Conservation (phyloP, 2,797 vertebrate genomes). For the Sebastes variabilis region DNA sequence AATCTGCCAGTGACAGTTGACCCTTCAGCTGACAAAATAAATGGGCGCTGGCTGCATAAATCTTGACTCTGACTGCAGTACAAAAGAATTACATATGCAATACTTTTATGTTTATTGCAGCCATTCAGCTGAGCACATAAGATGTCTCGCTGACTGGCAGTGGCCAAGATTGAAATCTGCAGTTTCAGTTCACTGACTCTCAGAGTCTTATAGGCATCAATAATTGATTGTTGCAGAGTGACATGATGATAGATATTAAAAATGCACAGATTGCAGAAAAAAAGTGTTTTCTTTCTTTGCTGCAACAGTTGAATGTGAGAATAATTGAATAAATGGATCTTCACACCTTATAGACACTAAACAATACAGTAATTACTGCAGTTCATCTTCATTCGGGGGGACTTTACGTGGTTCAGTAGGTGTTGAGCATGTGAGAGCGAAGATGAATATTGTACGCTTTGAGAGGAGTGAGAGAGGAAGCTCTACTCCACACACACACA, state of each 20-base stretch:
- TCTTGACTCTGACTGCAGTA: background rate
- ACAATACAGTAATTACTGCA: slow-evolving; percentile 58
- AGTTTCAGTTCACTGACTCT: slow-evolving; percentile 20
- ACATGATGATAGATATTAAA: slow-evolving; percentile 18
- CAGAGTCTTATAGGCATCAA: background rate
- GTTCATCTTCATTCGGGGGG: slow-evolving; percentile 69
- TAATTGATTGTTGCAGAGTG: slow-evolving; percentile 13
- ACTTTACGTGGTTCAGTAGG: slow-evolving; percentile 54
- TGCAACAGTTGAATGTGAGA: background rate
- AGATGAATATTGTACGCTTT: slow-evolving; percentile 53
- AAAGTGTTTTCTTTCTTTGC: background rate
- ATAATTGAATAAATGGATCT: slow-evolving; percentile 41
- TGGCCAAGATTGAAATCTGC: slow-evolving; percentile 4
- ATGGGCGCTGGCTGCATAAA: background rate
- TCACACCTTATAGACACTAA: slow-evolving; percentile 47
- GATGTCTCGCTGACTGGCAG: slow-evolving; percentile 1
- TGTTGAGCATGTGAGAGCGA: slow-evolving; percentile 39
- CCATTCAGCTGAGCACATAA: background rate
- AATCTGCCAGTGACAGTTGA: background rate
- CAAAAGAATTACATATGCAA: background rate
- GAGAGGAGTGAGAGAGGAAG: slow-evolving; percentile 5
- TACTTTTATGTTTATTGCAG: background rate
- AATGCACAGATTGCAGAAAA: background rate
- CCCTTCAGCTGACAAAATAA: background rate
- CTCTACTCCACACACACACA: background rate